Percentiles rank a stretch among this genome's conserved stretches.
Evolutionary conservation across 2,797 vertebrate genomes (phyloP).

Genomic region (Takifugu ocellatus): DNA sequence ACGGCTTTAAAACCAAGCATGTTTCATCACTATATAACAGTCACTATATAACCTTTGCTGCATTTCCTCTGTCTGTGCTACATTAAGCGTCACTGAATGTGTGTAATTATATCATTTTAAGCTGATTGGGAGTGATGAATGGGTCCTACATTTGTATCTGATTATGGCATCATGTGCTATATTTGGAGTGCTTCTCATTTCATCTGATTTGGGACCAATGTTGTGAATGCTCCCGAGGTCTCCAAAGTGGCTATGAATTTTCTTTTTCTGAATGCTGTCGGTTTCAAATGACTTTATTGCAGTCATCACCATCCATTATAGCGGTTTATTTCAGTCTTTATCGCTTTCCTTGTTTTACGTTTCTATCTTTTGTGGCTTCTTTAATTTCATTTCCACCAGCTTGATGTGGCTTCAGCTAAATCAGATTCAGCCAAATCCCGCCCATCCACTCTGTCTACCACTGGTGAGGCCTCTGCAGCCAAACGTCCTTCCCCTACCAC

Average conservation of each 20-base stretch:
- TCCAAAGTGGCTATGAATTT: conserved; percentile 10
- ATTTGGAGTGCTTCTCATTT: conserved; percentile 27
- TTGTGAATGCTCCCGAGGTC: conserved; percentile 21
- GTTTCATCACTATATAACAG: no score
- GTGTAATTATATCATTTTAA: not conserved
- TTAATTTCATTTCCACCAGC: conserved; percentile 71
- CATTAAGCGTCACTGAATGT: not conserved
- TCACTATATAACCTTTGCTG: no score
- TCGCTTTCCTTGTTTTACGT: not conserved
- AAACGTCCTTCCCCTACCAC: conserved; percentile 78
- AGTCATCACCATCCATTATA: conserved; percentile 38
- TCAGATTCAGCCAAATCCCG: conserved; percentile 80
- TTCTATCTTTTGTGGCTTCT: conserved; percentile 23
- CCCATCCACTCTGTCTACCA: conserved; percentile 73
- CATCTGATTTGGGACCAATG: conserved; percentile 17
- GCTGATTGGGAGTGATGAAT: conserved; percentile 4
- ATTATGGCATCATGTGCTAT: conserved; percentile 22
- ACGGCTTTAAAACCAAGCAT: no score
- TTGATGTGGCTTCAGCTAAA: conserved; percentile 79
- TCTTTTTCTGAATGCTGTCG: conserved; percentile 20
- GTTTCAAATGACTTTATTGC: conserved; percentile 39
- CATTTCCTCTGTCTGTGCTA: not conserved
- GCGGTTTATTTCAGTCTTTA: conserved; percentile 27
- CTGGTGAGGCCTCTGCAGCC: conserved; percentile 71
- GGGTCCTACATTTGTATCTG: conserved; percentile 1